Conservation (phyloP, 2,113 vertebrate species). For the Oreotragus oreotragus region DNA sequence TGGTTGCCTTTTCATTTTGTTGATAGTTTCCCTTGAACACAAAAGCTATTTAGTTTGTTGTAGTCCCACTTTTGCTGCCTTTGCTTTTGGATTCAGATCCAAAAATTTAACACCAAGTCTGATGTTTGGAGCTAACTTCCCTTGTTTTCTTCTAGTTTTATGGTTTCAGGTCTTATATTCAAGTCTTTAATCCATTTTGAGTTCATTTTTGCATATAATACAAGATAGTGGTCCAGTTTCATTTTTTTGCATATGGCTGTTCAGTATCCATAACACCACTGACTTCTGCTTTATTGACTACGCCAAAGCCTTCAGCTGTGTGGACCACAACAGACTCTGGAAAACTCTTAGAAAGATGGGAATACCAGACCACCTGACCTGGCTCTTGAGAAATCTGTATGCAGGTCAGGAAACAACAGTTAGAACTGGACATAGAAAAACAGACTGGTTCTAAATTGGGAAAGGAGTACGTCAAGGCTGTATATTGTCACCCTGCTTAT, state of each 20-base stretch:
- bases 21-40: neutral
- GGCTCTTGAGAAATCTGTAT: neutral
- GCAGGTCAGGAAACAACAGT: neutral
- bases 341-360: neutral
- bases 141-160: neutral
- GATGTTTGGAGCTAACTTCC: neutral
- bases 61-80: neutral
- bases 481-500: no score
- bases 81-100: neutral
- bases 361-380: neutral
- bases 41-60: neutral
- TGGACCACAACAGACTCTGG: neutral
- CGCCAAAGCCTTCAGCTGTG: neutral
- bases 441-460: no score
- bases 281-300: neutral
- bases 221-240: neutral
- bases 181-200: neutral
- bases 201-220: neutral
- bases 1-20: neutral
- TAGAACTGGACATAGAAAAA: no score
- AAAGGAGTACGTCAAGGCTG: no score
- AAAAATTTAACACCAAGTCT: neutral
- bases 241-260: neutral
- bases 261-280: neutral
- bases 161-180: neutral